A percentile compares a stretch with the other conserved stretches of the same genome.
Evolutionary conservation across 2,888 invertebrate species (phyloP).

Genomic region (Cerceris rybyensis): DNA sequence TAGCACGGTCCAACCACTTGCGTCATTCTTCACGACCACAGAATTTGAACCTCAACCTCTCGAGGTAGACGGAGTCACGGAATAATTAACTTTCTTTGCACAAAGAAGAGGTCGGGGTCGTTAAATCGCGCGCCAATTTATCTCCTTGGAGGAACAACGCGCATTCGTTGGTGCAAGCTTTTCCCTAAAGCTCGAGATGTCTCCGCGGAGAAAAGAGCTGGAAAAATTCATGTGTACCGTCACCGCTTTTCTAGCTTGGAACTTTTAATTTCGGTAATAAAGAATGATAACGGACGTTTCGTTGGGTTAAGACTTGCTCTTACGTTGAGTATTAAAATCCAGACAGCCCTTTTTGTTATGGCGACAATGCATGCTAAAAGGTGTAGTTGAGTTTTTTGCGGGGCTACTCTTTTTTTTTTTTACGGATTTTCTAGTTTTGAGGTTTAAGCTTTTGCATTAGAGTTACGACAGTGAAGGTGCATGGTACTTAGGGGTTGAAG

Average conservation of each 20-base stretch:
- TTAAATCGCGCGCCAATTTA: slow-evolving; percentile 52
- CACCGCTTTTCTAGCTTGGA: background rate
- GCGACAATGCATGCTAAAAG: no score
- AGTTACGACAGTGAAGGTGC: no score
- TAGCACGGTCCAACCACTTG: slow-evolving; percentile 14
- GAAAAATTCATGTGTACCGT: background rate
- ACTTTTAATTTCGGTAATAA: slow-evolving; percentile 29
- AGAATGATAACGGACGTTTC: slow-evolving; percentile 17
- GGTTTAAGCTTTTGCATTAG: no score
- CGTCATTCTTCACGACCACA: slow-evolving; percentile 38
- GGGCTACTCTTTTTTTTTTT: no score
- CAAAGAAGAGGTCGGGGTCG: slow-evolving; percentile 32
- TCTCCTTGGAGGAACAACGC: slow-evolving; percentile 7
- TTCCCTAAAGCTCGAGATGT: background rate
- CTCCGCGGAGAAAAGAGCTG: slow-evolving; percentile 6
- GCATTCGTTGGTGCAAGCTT: background rate
- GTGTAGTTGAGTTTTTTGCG: no score
- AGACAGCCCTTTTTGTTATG: background rate
- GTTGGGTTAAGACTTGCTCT: background rate
- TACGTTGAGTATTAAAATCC: background rate
- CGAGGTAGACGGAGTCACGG: slow-evolving; percentile 3
- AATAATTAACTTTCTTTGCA: slow-evolving; percentile 41
- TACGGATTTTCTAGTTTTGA: no score
- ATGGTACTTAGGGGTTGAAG: no score
- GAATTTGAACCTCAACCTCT: slow-evolving; percentile 44